Evolutionary conservation across 2,888 invertebrate genomes (phyloP), one percentile per base, ranked within the genome.

Genomic region (Strigamia maritima): DNA sequence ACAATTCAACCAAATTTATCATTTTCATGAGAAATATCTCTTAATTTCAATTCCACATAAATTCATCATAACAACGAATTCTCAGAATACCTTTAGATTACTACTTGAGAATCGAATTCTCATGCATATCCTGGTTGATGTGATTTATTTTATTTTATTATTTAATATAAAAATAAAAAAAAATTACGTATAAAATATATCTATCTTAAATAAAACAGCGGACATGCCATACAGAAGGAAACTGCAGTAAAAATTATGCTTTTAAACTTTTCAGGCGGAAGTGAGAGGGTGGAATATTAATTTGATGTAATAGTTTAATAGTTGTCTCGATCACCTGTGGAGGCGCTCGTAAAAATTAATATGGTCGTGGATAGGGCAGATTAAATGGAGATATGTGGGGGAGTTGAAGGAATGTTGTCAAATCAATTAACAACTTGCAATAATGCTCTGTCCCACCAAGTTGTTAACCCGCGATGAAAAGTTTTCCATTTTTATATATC

Each of bases 331-430:
- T 65, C 60, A 65, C 60, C 60, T 65, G 60, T 65, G 60, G 60
- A 65, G 60, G 60, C 60, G 60, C 60, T 65, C 60, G 60, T 65
- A 65, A 65, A 65, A 65, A 65, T 65, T 65, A 65, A 65, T 65
- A 65, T 24, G 24, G 2, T 65, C 22, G 60, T 16, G 16, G 44
- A 44, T 44, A 44, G 44, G 44, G 6, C 44, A 44, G 6, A 38
- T 38, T 38, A 38, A 38, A 38, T n/a, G n/a, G n/a, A 31, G 31
- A 35, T 35, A 49, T 19, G 49, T 16, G 49, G 49, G 22, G 22
- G 22, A 22, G 60, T 12, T 24, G 60, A 65, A 65, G 60, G 60
- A 65, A 65, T 65, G 60, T 65, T 24, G 60, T 65, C 60, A 65
- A 65, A 65, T 65, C 60, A 65, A 65, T 65, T 65, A 65, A 65